Evolutionary conservation across 2,797 vertebrate genomes (phyloP).

Genomic region (Rhinogobio ventralis): DNA sequence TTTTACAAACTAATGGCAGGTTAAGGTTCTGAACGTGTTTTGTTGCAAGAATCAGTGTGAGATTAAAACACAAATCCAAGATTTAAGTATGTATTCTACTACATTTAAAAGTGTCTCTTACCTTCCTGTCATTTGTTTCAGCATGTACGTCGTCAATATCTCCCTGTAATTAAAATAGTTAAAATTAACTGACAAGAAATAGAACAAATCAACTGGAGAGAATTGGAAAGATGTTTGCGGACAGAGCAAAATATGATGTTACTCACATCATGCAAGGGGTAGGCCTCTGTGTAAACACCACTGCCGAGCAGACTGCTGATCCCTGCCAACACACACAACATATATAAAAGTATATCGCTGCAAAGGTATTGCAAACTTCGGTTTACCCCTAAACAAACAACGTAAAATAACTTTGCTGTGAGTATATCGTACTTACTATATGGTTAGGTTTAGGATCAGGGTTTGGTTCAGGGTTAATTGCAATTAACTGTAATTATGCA

Average conservation of each 20-base stretch:
- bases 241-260: not conserved
- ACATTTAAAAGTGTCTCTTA: slow-evolving; percentile 67
- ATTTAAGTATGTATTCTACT: not conserved
- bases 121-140: slow-evolving; percentile 86
- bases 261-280: slow-evolving; percentile 96
- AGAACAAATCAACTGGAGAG: not conserved
- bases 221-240: not conserved
- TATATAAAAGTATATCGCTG: no score
- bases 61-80: not conserved
- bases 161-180: slow-evolving; percentile 73
- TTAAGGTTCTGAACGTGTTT: not conserved
- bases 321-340: slow-evolving; percentile 75
- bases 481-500: not conserved
- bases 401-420: no score
- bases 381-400: no score
- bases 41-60: not conserved
- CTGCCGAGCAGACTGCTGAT: slow-evolving; percentile 93
- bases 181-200: not conserved
- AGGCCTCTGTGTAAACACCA: slow-evolving; percentile 88
- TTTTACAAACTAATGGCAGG: no score
- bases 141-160: slow-evolving; percentile 78
- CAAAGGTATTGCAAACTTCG: no score
- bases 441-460: no score
- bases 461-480: no score
- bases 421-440: no score